Base-by-base conservation (phyloP, 2,113 vertebrate genomes). In the Rhipidura dahli region DNA sequence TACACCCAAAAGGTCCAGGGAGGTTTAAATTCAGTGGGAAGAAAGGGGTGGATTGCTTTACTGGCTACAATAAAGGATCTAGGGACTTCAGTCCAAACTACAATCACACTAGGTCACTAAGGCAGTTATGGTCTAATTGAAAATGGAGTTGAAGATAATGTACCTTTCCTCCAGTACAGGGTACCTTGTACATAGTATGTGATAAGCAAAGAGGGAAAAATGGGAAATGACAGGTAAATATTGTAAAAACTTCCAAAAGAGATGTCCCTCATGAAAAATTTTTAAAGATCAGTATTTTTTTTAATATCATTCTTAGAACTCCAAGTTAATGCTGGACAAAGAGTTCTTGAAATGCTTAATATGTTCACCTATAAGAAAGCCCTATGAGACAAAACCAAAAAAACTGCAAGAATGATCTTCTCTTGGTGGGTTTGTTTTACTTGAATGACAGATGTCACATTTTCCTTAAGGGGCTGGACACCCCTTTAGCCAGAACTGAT, bases 111-210 rank as follows among this genome's bases (percentile, higher is more conserved):
- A 96, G 53, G 68, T 93, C 60, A 91, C 95, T 85, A 96, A 71
- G 63, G 65, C 51, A 95, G 56, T 85, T 83, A 56, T 24, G 47
- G 79, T 92, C 57, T 88, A 95, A 93, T 69, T 97, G 56, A 92
- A 97, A 98, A 90, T 47, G 90, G 91, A 91, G 35, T 64, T 91
- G 60, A 78, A 90, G 42, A 40, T 94, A 93, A 78, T 89, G 70
- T 96, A 98, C 83, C 93, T 97, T 97, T 97, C 97, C 96, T 98
- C 98, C 97, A 93, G 97, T 97, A 97, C 97, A 98, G 84, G 97
- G 93, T 96, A 98, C 94, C 83, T 97, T 94, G 97, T 96, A 98
- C 94, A 95, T 33, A 72, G 81, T 90, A 70, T 7, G 18, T n/a
- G 93, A 96, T 27, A 15, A 96, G 91, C 73, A 97, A 90, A 91